Evolutionary conservation across 2,113 vertebrate species (phyloP), one percentile per base, ranked within the genome.

Genomic region (Phaethornis superciliosus): DNA sequence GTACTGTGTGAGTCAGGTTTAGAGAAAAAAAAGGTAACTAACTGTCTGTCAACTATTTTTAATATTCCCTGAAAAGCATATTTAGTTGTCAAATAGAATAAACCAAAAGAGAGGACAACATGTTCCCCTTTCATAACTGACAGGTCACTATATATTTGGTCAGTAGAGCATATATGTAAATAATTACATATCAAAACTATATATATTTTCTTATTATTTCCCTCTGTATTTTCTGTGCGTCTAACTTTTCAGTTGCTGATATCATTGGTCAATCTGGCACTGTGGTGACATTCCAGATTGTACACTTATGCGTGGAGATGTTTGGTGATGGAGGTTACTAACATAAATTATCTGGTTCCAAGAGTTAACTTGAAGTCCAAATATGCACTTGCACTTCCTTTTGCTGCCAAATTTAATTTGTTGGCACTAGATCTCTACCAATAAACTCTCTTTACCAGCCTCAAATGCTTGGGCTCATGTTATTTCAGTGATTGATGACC

Each of bases 281-380:
- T 68, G 3, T 6, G 6, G 2, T 54, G 9, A 2, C 3, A 4
- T 8, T 18, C 24, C 18, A 28, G 4, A 4, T 4, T 49, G 11
- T 24, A 12, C 2, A 9, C 1, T 49, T n/a, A 18, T 12, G 7
- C 4, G 3, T 56, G 24, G 23, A 42, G 23, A 37, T 6, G 2
- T 3, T 22, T 13, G 11, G 6, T 33, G 9, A 37, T 19, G 3
- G 37, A 65, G 22, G 9, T 4, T 24, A 23, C 4, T 56, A 46
- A 28, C 1, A 10, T 6, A 70, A 76, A 15, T 20, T 10, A 14
- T 2, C 4, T 42, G 22, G 6, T 32, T 78, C 22, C 12, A 69
- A 35, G 10, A 28, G 9, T 15, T 22, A 21, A 35, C 70, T 83
- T 72, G 12, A 83, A 81, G 33, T 28, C 23, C 27, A 37, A 67